phyloP scores from a whole-genome alignment of 2,113 vertebrate genomes.

The Rhipidura dahli region DNA sequence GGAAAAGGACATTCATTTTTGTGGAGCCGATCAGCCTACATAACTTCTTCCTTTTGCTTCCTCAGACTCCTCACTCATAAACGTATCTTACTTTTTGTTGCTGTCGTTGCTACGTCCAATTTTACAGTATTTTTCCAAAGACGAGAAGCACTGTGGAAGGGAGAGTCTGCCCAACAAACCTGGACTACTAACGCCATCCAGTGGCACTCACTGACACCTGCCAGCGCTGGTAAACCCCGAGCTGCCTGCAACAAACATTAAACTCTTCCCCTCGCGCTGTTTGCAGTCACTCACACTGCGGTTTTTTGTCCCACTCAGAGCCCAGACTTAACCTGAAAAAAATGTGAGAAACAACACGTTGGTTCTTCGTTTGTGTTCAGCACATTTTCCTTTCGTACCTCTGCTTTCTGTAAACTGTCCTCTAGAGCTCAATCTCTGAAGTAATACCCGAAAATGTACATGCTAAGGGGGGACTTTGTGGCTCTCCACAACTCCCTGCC shows the following conservation, averaged over 20 bases:
- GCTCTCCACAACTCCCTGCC: background rate
- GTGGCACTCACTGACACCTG: background rate
- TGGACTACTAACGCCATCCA: background rate
- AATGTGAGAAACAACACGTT: background rate
- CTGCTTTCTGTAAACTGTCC: background rate
- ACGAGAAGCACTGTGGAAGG: background rate
- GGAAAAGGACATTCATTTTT: background rate
- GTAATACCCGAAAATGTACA: background rate
- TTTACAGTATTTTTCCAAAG: background rate
- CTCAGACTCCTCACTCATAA: background rate
- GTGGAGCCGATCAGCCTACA: background rate
- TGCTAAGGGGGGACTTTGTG: too few species aligned
- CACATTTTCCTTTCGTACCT: background rate
- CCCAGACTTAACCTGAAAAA: background rate
- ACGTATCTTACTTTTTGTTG: too few species aligned
- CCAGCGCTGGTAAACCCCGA: background rate
- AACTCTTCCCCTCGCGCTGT: fast-evolving
- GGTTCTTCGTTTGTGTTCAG: background rate
- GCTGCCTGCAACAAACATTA: background rate
- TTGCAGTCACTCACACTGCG: fast-evolving
- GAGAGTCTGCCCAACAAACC: background rate
- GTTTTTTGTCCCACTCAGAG: background rate
- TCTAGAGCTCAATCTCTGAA: background rate
- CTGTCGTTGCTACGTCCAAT: fast-evolving
- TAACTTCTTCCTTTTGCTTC: background rate